Base-by-base conservation (phyloP, 2,888 invertebrate species). In the Hypselothyrea guttata region DNA sequence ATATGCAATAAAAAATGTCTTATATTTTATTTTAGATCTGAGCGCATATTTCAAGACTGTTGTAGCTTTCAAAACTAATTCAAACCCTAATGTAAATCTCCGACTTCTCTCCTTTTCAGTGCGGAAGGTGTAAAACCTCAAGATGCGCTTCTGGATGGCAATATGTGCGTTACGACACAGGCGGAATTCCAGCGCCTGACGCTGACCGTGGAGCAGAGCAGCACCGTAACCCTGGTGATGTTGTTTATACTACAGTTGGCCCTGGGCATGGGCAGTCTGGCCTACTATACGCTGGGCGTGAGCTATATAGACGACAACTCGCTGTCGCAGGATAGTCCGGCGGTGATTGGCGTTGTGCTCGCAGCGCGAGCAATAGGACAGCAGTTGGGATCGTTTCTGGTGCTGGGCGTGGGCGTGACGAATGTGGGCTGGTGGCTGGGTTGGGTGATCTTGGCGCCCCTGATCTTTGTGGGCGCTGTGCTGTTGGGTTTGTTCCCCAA, bases 281-380 rank as follows among this genome's bases (percentile, higher is more conserved):
- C 92, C 0, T 92, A 92, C 69, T 91, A 91, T 38, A 90, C 92
- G 0, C 90, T 92, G 12, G 93, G 93, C 5, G 87, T 93, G 13
- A 91, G 92, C 3, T 93, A 93, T 71, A 88, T 93, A 7, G 93
- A 93, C 61, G 93, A 93, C 69, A 93, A 93, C 76, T 91, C 92
- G 0, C 88, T 90, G 16, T 90, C 89, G 13, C 88, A 90, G 45
- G 90, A 92, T 41, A 91, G 91, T 58, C 90, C 92, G 0, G 89
- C 90, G 0, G 90, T 90, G 27, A 89, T 92, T 57, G 91, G 90
- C 0, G 79, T 86, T 0, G 84, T 84, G 0, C 48, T 91, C 27
- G 89, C 88, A 0, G 86, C 89, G 0, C 84, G 86, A n/a, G 74
- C 88, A 0, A 71, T 88, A 38, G 90, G 91, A 0, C 67, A 89